These are phyloP conservation scores for Monopterus albus DNA, from an alignment of 2,113 vertebrate species.

Conservation along the genomic window DNA sequence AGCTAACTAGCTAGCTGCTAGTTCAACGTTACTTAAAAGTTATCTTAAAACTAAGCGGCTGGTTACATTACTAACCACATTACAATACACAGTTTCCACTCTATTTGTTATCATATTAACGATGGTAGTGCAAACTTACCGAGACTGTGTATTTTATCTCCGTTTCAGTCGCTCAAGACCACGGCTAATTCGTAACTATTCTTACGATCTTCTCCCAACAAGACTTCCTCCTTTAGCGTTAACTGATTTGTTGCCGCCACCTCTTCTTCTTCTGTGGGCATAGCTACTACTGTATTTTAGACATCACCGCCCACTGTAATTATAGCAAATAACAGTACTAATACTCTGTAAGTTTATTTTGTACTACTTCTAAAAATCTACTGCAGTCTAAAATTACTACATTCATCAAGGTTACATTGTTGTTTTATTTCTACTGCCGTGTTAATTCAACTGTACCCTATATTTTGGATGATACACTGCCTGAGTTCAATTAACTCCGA, in stretches of 20 bases:
- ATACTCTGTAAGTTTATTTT: too few species aligned
- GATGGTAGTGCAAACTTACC: not conserved
- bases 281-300: too few species aligned
- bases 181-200: not conserved
- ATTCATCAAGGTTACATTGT: too few species aligned
- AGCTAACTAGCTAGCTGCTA: not conserved
- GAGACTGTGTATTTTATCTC: not conserved
- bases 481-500: too few species aligned
- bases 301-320: not conserved
- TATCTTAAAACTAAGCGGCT: not conserved
- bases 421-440: too few species aligned
- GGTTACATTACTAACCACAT: not conserved
- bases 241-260: not conserved
- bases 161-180: not conserved
- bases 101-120: not conserved
- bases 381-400: too few species aligned
- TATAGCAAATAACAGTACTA: too few species aligned
- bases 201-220: not conserved
- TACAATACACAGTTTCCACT: rapidly evolving
- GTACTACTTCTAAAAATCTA: too few species aligned
- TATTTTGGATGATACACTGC: too few species aligned
- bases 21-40: not conserved
- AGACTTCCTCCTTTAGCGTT: conserved; percentile 4
- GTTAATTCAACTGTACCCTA: too few species aligned
- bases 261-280: not conserved